Conservation (phyloP, 2,888 invertebrate genomes). For the Protonemura montana region DNA sequence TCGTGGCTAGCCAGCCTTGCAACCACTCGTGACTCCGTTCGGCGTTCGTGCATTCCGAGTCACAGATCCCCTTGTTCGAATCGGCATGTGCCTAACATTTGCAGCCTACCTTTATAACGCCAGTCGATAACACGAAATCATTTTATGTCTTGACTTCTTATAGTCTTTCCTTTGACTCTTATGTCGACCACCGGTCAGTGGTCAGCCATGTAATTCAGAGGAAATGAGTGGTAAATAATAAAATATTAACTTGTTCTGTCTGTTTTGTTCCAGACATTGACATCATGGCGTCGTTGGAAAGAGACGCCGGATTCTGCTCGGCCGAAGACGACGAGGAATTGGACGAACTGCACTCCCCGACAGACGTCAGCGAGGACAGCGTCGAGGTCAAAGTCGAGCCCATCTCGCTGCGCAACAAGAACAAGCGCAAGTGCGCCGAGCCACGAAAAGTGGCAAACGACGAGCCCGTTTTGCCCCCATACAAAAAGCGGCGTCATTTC, state of each 20-base stretch:
- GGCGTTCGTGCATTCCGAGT: neutral
- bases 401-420: constrained; percentile 64
- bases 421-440: constrained; percentile 73
- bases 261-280: constrained; percentile 31
- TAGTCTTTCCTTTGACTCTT: no score
- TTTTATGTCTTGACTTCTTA: neutral
- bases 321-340: constrained; percentile 65
- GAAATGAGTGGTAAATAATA: no score
- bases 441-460: constrained; percentile 68
- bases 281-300: constrained; percentile 26
- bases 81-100: neutral
- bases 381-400: constrained; percentile 70
- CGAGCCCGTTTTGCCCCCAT: constrained; percentile 62
- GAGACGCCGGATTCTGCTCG: constrained; percentile 73
- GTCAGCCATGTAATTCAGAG: neutral
- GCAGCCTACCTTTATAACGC: neutral
- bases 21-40: neutral
- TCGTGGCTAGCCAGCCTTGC: neutral
- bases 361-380: constrained; percentile 71
- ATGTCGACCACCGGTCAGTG: neutral
- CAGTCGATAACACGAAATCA: neutral
- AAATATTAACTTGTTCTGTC: neutral
- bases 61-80: constrained; percentile 1
- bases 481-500: constrained; percentile 68
- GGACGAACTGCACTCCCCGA: constrained; percentile 66